These are phyloP conservation scores for Marronus borbonicus DNA, from an alignment of 2,888 invertebrate genomes.

Conservation along the genomic window DNA sequence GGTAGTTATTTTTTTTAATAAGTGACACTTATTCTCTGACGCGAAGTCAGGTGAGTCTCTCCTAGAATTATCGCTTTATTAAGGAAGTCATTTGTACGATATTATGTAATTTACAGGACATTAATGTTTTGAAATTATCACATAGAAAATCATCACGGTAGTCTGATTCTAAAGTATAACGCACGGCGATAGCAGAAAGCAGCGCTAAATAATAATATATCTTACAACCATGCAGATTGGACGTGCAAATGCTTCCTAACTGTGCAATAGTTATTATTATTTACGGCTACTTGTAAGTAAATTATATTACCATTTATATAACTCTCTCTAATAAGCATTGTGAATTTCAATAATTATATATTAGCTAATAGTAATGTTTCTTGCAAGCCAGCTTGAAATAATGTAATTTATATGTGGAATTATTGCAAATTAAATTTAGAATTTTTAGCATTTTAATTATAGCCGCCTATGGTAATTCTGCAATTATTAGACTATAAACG, in stretches of 20 bases:
- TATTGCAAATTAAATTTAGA: slow-evolving; percentile 9
- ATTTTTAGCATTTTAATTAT: slow-evolving; percentile 16
- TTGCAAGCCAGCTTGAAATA: not conserved
- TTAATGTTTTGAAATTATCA: slow-evolving; percentile 28
- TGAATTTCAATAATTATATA: slow-evolving; percentile 39
- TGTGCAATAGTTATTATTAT: slow-evolving; percentile 30
- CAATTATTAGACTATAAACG: not conserved
- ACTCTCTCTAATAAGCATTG: slow-evolving; percentile 25
- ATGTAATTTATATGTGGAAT: slow-evolving; percentile 21
- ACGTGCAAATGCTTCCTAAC: slow-evolving; percentile 36
- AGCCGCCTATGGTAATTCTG: not conserved
- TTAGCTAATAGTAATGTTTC: slow-evolving; percentile 28
- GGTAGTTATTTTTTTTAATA: not conserved
- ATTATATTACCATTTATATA: slow-evolving; percentile 44
- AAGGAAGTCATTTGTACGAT: slow-evolving; percentile 33
- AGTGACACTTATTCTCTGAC: slow-evolving; percentile 16
- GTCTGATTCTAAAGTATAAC: slow-evolving; percentile 13
- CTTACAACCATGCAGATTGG: slow-evolving; percentile 16
- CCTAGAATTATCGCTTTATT: slow-evolving; percentile 7
- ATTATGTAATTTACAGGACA: slow-evolving; percentile 35
- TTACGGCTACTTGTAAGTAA: slow-evolving; percentile 41
- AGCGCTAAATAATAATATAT: slow-evolving; percentile 34
- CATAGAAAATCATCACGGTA: slow-evolving; percentile 18
- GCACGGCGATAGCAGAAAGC: slow-evolving; percentile 21
- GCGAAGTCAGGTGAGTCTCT: slow-evolving; percentile 31